Evolutionary conservation across 1,140 invertebrate genomes (phyloP).

Genomic region (Anoplolepis gracilipes): DNA sequence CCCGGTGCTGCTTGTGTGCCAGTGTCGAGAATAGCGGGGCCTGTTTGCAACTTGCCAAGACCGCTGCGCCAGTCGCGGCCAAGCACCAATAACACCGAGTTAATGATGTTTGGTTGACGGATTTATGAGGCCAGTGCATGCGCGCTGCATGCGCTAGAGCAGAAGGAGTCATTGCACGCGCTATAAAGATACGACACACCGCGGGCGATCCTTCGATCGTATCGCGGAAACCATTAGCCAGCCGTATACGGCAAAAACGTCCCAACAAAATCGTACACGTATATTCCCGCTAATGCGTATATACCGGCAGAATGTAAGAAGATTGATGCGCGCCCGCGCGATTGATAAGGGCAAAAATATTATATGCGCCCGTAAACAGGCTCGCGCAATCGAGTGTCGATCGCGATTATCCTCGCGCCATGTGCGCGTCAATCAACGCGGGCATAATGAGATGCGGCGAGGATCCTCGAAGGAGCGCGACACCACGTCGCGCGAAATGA

Average conservation of each 20-base stretch:
- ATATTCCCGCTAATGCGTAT: constrained; percentile 35
- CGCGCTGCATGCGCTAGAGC: constrained; percentile 53
- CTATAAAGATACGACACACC: constrained; percentile 72
- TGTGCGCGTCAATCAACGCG: not conserved
- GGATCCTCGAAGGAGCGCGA: not conserved
- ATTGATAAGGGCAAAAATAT: constrained; percentile 71
- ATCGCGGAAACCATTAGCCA: constrained; percentile 74
- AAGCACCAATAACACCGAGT: constrained; percentile 76
- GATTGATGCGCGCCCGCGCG: constrained; percentile 69
- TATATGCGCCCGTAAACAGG: not conserved
- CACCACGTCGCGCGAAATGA: constrained; percentile 3
- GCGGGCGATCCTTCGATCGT: constrained; percentile 71
- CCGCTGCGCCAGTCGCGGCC: constrained; percentile 70
- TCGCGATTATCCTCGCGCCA: constrained; percentile 27
- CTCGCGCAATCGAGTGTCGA: constrained; percentile 6
- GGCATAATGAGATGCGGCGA: not conserved
- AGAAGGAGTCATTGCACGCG: constrained; percentile 76
- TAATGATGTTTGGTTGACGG: constrained; percentile 79
- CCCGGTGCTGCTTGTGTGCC: not conserved
- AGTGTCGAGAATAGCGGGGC: constrained; percentile 70
- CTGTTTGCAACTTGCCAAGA: constrained; percentile 67
- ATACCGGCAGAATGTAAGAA: constrained; percentile 43
- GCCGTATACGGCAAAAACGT: constrained; percentile 63
- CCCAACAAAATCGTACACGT: constrained; percentile 28
- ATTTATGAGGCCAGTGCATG: constrained; percentile 77